A percentile compares a stretch with the other conserved stretches of the same genome.
Evolutionary conservation across 1,140 invertebrate genomes (phyloP).

Genomic region (Drosophila grimshawi): DNA sequence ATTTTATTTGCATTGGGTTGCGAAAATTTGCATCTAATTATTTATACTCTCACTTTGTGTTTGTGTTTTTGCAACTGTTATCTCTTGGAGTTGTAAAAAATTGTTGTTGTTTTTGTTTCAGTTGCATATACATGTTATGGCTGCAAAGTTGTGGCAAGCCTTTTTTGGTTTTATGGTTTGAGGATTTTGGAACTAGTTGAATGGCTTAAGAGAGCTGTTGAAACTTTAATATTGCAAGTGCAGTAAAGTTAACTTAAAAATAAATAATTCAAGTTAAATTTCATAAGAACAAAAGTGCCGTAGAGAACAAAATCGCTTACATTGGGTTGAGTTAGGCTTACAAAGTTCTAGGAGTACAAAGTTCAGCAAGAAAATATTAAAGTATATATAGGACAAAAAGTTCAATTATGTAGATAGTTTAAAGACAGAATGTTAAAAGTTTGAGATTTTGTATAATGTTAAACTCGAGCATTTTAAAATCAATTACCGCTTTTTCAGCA

Average conservation of each 20-base stretch:
- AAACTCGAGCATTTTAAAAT: too few species aligned
- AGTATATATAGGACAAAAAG: neutral
- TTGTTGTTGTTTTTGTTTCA: conserved; percentile 26
- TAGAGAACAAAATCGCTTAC: too few species aligned
- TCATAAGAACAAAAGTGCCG: too few species aligned
- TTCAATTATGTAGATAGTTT: too few species aligned
- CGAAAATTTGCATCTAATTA: conserved; percentile 66
- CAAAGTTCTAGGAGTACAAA: too few species aligned
- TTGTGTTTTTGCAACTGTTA: conserved; percentile 50
- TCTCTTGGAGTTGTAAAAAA: conserved; percentile 27
- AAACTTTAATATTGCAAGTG: neutral
- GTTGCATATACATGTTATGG: conserved; percentile 7
- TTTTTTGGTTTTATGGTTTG: conserved; percentile 28
- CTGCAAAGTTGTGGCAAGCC: conserved; percentile 43
- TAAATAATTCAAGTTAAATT: neutral
- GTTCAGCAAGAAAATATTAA: conserved; percentile 6
- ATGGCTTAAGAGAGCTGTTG: neutral
- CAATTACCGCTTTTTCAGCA: neutral
- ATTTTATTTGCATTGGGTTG: conserved; percentile 67
- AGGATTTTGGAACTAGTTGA: conserved; percentile 10
- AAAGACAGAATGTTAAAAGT: too few species aligned
- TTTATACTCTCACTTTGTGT: conserved; percentile 47
- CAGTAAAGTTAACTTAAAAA: neutral
- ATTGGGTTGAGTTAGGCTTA: too few species aligned
- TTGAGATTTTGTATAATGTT: too few species aligned